Conservation (phyloP, 2,113 vertebrate genomes). For the Lycaon pictus region DNA sequence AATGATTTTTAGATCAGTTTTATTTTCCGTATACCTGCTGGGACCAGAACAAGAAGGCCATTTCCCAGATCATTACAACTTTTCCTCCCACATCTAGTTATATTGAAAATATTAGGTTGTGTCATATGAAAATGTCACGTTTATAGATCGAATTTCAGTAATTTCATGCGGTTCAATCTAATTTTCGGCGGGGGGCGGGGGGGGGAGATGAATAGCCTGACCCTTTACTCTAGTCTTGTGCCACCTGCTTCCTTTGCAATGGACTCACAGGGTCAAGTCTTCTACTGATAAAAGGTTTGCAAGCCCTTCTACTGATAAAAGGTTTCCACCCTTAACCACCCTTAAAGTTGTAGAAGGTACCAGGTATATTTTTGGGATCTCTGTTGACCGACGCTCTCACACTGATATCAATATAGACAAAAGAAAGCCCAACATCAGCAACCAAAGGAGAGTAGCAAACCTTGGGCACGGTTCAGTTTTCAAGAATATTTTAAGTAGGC, state of each 20-base stretch:
- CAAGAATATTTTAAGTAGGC: slow-evolving; percentile 77
- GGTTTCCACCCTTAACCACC: not conserved
- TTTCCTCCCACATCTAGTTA: slow-evolving; percentile 43
- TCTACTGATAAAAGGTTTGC: not conserved
- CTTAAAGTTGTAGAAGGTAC: not conserved
- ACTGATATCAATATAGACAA: not conserved
- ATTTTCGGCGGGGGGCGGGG: not conserved
- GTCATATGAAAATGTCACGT: not conserved
- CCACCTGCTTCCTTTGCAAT: not conserved
- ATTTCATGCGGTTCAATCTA: not conserved
- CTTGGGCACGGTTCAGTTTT: slow-evolving; percentile 47
- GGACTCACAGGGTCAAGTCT: not conserved
- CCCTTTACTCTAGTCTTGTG: not conserved
- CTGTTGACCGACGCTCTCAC: not conserved
- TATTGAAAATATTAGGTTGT: slow-evolving; percentile 47
- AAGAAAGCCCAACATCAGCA: not conserved
- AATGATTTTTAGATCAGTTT: slow-evolving; percentile 40
- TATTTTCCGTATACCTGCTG: not conserved
- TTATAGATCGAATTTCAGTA: slow-evolving; percentile 1
- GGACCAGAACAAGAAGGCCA: slow-evolving; percentile 29
- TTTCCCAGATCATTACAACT: slow-evolving; percentile 49
- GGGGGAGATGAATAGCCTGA: not conserved
- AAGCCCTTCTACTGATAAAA: not conserved
- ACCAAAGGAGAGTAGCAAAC: slow-evolving; percentile 44
- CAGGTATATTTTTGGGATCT: not conserved